Evolutionary conservation across 1,140 invertebrate species (phyloP), one percentile per base, ranked within the genome.

Genomic region (Heliothis subflexa): DNA sequence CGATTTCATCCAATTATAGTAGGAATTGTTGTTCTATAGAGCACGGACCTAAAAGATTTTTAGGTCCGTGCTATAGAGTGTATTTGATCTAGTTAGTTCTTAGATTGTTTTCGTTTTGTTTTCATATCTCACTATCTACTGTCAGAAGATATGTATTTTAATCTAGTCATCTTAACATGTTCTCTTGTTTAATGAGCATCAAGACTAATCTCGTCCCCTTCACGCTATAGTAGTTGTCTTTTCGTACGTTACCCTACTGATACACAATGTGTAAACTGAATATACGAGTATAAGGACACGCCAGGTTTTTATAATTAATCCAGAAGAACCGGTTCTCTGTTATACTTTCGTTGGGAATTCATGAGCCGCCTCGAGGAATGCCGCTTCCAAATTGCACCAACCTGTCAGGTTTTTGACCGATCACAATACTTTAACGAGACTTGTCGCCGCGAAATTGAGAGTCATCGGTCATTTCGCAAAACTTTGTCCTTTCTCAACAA

Each of bases 311-410:
- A 10, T 3, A 40, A 16, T 40, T 13, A 62, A 62, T 40, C 25
- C 59, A 25, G 64, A 14, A n/a, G 54, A 79, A 81, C 68, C 18
- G 28, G 74, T 86, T 85, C 78, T 80, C 57, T 81, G 54, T 80
- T 86, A 85, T 86, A 88, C 87, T 91, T 90, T 89, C 88, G 83
- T 88, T 89, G 72, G 59, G 18, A 79, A 79, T 72, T 81, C 45
- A 80, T 77, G 80, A 57, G 80, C 76, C 79, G 64, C 74, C 78
- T 25, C 49, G 28, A 47, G 81, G 85, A 84, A 88, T 90, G 86
- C 80, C 59, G 80, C 78, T 88, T 83, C 82, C 81, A 85, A 86
- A 87, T 80, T 81, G 62, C 75, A 80, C 55, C 68, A 83, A 82
- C 84, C 77, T 77, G 82, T 81, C 81, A 25, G 76, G 81, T 85